Evolutionary conservation across 2,113 vertebrate genomes (phyloP).

Genomic region (Mirza zaza): DNA sequence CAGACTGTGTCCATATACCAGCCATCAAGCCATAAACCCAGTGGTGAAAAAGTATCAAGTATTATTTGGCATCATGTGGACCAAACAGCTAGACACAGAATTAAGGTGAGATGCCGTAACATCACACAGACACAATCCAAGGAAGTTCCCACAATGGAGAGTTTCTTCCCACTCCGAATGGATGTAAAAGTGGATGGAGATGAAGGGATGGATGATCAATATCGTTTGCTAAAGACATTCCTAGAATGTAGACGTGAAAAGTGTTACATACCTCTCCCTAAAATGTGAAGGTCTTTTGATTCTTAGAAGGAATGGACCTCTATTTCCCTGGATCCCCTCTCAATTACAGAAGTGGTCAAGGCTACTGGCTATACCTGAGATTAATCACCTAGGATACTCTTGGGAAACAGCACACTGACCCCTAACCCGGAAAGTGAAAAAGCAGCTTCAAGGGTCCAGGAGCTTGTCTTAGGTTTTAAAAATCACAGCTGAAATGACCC

Average conservation of each 20-base stretch:
- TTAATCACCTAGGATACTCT: background rate
- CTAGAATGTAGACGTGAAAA: background rate
- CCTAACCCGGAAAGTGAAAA: background rate
- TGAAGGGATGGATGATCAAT: background rate
- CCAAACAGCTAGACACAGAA: background rate
- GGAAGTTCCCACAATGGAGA: background rate
- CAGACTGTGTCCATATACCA: background rate
- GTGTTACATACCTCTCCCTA: background rate
- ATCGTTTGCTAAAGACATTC: background rate
- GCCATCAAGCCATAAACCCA: background rate
- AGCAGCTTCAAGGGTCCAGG: constrained; percentile 10
- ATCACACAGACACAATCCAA: background rate
- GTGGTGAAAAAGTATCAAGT: background rate
- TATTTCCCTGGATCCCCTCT: background rate
- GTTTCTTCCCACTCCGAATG: background rate
- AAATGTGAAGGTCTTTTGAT: background rate
- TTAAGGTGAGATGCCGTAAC: background rate
- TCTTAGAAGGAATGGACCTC: background rate
- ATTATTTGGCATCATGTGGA: background rate
- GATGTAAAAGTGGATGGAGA: background rate
- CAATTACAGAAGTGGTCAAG: background rate
- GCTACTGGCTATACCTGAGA: background rate
- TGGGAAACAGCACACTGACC: background rate
- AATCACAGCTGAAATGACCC: constrained; percentile 60
- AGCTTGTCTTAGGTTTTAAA: constrained; percentile 61